Conservation (phyloP, 1,140 invertebrate genomes). For the Brachionus manjavacas region DNA sequence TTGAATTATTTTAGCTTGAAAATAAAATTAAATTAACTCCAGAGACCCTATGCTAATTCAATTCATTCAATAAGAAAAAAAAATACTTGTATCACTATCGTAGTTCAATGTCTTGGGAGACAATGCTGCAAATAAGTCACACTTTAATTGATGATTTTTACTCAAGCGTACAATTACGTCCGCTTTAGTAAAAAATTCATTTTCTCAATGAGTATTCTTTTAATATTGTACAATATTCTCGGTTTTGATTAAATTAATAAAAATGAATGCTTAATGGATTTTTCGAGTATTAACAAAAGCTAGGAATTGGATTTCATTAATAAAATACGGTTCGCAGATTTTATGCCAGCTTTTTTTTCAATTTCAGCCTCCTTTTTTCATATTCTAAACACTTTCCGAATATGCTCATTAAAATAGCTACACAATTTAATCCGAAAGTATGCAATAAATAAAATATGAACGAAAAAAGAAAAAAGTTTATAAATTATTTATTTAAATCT, state of each 20-base stretch:
- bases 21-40: neutral
- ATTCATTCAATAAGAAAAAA: neutral
- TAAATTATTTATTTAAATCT: slow-evolving; percentile 8
- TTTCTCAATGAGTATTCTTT: neutral
- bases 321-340: slow-evolving; percentile 19
- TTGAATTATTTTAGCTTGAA: neutral
- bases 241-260: slow-evolving; percentile 15
- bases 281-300: neutral
- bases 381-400: neutral
- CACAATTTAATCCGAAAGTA: neutral
- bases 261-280: slow-evolving; percentile 22
- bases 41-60: neutral
- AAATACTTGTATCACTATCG: neutral
- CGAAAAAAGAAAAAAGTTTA: neutral
- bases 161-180: neutral
- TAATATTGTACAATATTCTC: neutral
- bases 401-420: neutral
- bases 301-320: neutral
- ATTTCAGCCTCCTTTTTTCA: neutral
- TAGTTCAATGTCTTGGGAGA: neutral
- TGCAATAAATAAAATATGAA: neutral
- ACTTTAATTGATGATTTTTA: slow-evolving; percentile 19
- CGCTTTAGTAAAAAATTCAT: neutral
- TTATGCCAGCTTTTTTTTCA: slow-evolving; percentile 3
- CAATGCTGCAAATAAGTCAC: neutral